Base-by-base conservation (phyloP, 2,797 vertebrate genomes). In the Sebastes ruberrimus region DNA sequence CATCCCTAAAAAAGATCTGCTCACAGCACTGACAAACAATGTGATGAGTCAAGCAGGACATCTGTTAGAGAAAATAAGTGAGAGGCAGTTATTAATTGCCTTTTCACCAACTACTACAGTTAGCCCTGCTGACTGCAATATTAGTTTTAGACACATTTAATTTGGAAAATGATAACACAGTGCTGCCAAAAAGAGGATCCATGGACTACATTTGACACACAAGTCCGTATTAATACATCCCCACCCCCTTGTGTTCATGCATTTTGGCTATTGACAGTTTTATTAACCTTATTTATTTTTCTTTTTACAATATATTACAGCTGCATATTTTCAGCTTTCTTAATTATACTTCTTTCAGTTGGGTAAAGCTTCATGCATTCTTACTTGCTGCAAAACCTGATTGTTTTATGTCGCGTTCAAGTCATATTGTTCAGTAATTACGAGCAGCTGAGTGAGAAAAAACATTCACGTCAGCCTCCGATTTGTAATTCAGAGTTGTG, bases 1-100 rank as follows among this genome's bases (percentile, higher is more conserved):
- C 46, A 20, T 49, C 46, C 46, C 46, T 49, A 49, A 20, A 49
- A 49, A 53, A 9, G 20, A 88, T 88, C 80, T 78, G 42, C 68
- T 69, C 32, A 42, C 46, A 69, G 32, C 83, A 80, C 11, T 32
- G 67, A 56, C 73, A 28, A 42, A 72, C 63, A 63, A n/a, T 6
- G 16, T 60, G 71, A 62, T 25, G 33, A 78, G 62, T 67, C 20
- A 32, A 71, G 52, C 23, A 27, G 20, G 14, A 32, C 33, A 76
- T 69, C 42, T 38, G 28, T 71, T 65, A 13, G 4, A 70, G 23
- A 33, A 14, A 70, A 52, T 59, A 46, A 25, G 13, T 18, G 28
- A 56, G 63, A 56, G 42, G 18, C 42, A 56, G 11, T 42, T 60
- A 56, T 20, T 80, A 52, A 68, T 16, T 52, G 16, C 22, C 14